Conservation (phyloP, 2,113 vertebrate genomes). For the Trematocara marginatum region DNA sequence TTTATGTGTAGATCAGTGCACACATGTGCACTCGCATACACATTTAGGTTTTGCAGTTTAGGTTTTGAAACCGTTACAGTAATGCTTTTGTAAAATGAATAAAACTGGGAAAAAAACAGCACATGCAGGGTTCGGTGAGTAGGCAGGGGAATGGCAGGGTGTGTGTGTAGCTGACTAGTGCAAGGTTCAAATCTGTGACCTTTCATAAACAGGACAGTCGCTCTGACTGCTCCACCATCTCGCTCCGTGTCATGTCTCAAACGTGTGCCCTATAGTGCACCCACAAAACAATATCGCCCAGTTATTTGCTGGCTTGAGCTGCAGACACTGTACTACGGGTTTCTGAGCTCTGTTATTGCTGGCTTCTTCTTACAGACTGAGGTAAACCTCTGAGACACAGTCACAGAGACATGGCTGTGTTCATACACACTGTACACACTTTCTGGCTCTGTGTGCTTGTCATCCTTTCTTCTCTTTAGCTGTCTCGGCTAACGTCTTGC, state of each 20-base stretch:
- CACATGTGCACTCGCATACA: background rate
- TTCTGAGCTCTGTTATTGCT: slow-evolving; percentile 11
- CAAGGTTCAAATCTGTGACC: slow-evolving; percentile 4
- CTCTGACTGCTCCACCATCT: background rate
- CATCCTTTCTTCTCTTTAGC: background rate
- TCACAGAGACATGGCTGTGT: background rate
- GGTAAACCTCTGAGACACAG: slow-evolving; percentile 37
- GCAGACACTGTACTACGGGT: background rate
- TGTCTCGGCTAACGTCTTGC: background rate
- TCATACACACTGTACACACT: background rate
- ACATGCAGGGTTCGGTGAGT: background rate
- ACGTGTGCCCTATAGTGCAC: background rate
- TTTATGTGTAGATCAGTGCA: background rate
- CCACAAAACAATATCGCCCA: background rate
- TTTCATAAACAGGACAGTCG: background rate
- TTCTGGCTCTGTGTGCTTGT: background rate
- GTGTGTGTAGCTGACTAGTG: background rate
- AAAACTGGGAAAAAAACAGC: background rate
- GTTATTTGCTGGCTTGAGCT: slow-evolving; percentile 6
- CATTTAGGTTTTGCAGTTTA: background rate
- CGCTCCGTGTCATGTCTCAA: slow-evolving; percentile 13
- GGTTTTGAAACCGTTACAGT: background rate
- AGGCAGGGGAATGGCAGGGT: background rate
- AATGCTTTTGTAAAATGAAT: background rate
- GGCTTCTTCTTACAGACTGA: slow-evolving; percentile 14